Evolutionary conservation across 2,888 invertebrate genomes (phyloP).

Genomic region (Mythimna vitellina): DNA sequence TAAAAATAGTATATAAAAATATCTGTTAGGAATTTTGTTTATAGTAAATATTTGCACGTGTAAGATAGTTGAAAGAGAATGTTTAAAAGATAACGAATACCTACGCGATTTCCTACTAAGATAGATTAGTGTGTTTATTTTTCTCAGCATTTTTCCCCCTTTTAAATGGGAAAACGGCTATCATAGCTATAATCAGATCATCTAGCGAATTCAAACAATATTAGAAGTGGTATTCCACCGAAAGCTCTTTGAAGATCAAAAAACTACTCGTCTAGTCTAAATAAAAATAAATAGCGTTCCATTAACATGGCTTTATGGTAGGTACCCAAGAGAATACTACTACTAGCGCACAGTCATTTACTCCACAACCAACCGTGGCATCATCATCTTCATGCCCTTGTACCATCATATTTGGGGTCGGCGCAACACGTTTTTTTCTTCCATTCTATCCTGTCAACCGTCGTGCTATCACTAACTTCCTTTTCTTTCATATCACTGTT

Average conservation of each 20-base stretch:
- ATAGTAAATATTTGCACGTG: constrained; percentile 9
- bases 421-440: no score
- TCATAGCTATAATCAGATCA: background rate
- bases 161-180: background rate
- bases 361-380: no score
- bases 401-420: no score
- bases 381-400: no score
- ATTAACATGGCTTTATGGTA: background rate
- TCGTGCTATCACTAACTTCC: no score
- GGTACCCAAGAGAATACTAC: background rate
- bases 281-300: background rate
- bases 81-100: constrained; percentile 5
- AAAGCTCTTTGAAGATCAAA: no score
- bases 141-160: background rate
- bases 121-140: background rate
- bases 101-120: background rate
- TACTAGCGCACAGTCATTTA: background rate
- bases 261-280: background rate
- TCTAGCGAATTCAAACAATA: background rate
- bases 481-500: no score
- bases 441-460: no score
- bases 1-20: constrained; percentile 34
- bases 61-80: background rate
- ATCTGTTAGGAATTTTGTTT: constrained; percentile 19
- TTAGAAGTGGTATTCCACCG: background rate